Base-by-base conservation (phyloP, 92 coral and sea anemone species). In the Scolanthus callimorphus region DNA sequence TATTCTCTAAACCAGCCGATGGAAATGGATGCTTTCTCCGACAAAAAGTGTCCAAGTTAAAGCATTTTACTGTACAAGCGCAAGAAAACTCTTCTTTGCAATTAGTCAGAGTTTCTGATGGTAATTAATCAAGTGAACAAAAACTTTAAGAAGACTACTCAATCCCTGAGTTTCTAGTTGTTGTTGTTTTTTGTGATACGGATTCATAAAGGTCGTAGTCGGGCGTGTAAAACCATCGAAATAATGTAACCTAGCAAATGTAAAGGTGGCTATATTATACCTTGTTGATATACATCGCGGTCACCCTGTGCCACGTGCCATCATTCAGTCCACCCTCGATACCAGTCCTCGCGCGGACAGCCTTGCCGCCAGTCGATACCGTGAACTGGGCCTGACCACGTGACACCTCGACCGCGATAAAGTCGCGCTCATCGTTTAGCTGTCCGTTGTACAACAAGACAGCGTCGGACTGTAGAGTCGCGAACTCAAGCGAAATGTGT, bases 271-370 rank as follows among this genome's bases (percentile, higher is more conserved):
- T n/a, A n/a, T n/a, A n/a, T 91, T 22, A 20, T 46, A 92, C 98
- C 96, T 75, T 75, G 31, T 92, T 89, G 37, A 80, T 78, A 54
- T 74, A 88, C 0, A 87, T 75, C 10, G 91, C 83, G 11, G 80
- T 70, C 1, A 92, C 82, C 20, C 69, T 73, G 66, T 92, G 96
- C 98, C 98, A 92, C 20, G 45, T 57, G n/a, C 98, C 98, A 70
- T 88, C 95, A 27, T 74, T 82, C 25, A 92, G 79, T 45, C 96
- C 88, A 20, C 88, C 87, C 6, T 73, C 85, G 15, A 80, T 39
- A 48, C 71, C 43, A 45, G 97, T 67, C 17, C 58, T 48, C 39
- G 91, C 80, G n/a, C 62, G 61, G 31, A 78, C 78, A 13, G 76
- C 53, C 0, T 59, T 73, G 11, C 69, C 70, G 26, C 86, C 95